Percentiles rank a stretch among this genome's conserved stretches.
Conservation (phyloP, 2,113 vertebrate species). For the Gallinago media region DNA sequence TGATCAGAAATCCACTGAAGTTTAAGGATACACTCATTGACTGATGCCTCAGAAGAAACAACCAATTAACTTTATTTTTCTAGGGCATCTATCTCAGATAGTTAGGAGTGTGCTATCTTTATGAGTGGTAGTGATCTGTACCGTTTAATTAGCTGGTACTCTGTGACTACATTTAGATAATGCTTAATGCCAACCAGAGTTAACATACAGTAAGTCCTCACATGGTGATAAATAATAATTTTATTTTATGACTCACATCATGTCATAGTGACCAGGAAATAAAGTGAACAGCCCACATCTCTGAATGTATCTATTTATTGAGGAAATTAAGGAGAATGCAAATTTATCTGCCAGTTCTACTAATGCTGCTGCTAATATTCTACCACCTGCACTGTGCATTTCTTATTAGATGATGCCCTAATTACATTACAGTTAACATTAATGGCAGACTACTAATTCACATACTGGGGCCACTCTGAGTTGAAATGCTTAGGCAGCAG, state of each 20-base stretch:
- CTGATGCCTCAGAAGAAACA: neutral
- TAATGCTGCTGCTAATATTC: neutral
- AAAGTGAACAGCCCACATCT: neutral
- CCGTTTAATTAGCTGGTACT: neutral
- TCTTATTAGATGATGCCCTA: neutral
- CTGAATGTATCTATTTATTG: neutral
- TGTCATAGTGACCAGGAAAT: neutral
- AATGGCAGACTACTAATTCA: neutral
- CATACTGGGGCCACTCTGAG: neutral
- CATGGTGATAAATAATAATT: accelerated
- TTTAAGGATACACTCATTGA: neutral
- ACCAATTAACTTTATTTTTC: neutral
- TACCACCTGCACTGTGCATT: neutral
- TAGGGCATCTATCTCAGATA: neutral
- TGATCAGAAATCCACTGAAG: neutral
- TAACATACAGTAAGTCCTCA: neutral
- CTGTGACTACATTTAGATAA: neutral
- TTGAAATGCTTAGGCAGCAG: neutral
- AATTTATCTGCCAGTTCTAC: neutral
- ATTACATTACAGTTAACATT: neutral
- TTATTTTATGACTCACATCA: neutral
- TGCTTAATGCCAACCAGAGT: neutral
- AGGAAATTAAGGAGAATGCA: neutral
- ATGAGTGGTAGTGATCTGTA: neutral
- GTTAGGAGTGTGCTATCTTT: neutral